phyloP scores from a whole-genome alignment of 2,797 vertebrate genomes.

The Mycteria americana region DNA sequence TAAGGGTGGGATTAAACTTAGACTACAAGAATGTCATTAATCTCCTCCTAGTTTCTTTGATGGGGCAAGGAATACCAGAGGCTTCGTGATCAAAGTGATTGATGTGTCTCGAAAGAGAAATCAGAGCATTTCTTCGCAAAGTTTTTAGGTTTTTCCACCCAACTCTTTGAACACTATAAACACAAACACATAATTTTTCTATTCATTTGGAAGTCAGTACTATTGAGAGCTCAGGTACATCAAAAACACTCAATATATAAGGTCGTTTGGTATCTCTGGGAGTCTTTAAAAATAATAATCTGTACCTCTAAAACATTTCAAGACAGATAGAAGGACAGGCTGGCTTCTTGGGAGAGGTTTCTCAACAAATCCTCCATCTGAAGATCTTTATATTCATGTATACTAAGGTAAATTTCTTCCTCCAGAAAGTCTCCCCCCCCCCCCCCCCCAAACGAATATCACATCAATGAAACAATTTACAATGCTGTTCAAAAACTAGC shows the following conservation, averaged over 20 bases:
- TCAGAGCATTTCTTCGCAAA: not conserved
- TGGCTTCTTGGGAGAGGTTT: not conserved
- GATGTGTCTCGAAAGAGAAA: not conserved
- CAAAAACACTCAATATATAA: not conserved
- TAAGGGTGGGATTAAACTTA: not conserved
- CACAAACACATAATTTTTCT: not conserved
- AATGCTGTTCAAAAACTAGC: not conserved
- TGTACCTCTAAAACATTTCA: not conserved
- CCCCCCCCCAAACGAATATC: not conserved
- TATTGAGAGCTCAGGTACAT: not conserved
- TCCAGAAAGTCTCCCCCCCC: not conserved
- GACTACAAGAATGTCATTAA: not conserved
- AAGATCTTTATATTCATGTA: not conserved
- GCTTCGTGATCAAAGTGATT: not conserved
- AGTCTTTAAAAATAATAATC: not conserved
- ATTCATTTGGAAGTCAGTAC: not conserved
- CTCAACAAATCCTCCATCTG: not conserved
- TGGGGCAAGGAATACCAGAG: not conserved
- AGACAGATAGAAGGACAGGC: not conserved
- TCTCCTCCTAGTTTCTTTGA: not conserved
- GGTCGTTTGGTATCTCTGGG: not conserved
- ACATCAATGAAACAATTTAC: not conserved
- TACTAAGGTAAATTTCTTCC: not conserved
- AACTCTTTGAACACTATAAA: not conserved
- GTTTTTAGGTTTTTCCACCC: not conserved